Evolutionary conservation across 2,113 vertebrate genomes (phyloP), one percentile per base, ranked within the genome.

Genomic region (Zosterops hypoxanthus): DNA sequence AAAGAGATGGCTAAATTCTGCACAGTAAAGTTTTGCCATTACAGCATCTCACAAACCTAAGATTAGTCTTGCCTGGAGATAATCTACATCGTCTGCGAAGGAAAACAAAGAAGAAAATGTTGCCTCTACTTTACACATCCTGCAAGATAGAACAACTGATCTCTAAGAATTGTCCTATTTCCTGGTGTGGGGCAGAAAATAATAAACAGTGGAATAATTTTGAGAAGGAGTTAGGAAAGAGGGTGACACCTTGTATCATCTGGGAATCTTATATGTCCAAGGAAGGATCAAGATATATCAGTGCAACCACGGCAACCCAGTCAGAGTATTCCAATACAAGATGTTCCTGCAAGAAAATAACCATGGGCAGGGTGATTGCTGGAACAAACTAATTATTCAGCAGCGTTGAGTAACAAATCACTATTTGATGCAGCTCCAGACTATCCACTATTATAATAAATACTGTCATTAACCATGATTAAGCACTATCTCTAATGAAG

Each of bases 401-500:
- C 72, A 88, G 76, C 81, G 73, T 5, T 93, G 64, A 86, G 68
- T 78, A 96, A 90, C 72, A 94, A 92, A 86, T 94, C 80, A 81
- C 68, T 75, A 92, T 57, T 86, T 92, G 88, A 95, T 81, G 83
- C 64, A 78, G 82, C 52, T 92, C 47, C 65, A 92, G 86, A 93
- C 94, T 71, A 92, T 60, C 84, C 34, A 28, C 33, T 56, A 88
- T 94, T 86, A 93, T 55, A 95, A 92, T 88, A 93, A 96, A 95
- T 66, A 94, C 88, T 92, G 83, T 86, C 80, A 93, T 94, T 95
- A 92, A 75, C 68, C 42, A 63, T 83, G 76, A 93, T 90, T 83
- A 92, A 69, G 66, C 76, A 94, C 88, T 94, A 96, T 95, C 92
- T 88, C 77, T 94, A 92, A 96, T 83, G 72, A 94, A 94, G 82